Evolutionary conservation across 2,797 vertebrate species (phyloP), one percentile per base, ranked within the genome.

Genomic region (Malacoctenus gilli): DNA sequence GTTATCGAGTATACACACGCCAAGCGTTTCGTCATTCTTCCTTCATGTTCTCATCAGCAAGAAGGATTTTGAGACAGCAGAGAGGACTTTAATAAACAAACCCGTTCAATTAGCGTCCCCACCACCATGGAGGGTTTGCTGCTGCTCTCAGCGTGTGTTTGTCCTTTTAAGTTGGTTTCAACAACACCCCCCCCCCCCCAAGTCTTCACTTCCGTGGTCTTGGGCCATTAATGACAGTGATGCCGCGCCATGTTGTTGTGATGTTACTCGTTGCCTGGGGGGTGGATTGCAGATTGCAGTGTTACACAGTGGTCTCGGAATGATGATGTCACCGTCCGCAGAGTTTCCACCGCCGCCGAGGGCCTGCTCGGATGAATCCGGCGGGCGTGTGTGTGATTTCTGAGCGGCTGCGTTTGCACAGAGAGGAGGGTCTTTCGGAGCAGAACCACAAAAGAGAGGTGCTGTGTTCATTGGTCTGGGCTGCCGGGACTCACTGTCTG

Each of bases 281-380:
- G 51, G 39, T 47, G 64, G 68, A 70, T 72, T 51, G 59, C 59
- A 59, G 68, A 70, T 72, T 51, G 59, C 59, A 59, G 72, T 50
- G 38, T 67, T 67, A 51, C 62, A 42, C 40, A 64, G 66, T 41
- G 72, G 64, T 79, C 70, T 74, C 19, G 14, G 60, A 71, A 59
- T 72, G 70, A 75, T 87, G 84, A 85, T 79, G 80, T 88, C 82
- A 84, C 40, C 36, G 51, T 55, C 73, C 60, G 1, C 61, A 75
- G 62, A 77, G 55, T 84, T 85, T 86, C 79, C 82, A 79, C 71
- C 68, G 15, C 52, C 72, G 80, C 72, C 28, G 60, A 72, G 37
- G 47, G 39, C 68, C 59, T 46, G 64, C 16, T 2, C 59, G 73
- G 56, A 49, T 55, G 68, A 68, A 51, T 53, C 2, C 7, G 21